A percentile compares a stretch with the other conserved stretches of the same genome.
Evolutionary conservation across 2,888 invertebrate genomes (phyloP).

Genomic region (Azorinus chamasolen): DNA sequence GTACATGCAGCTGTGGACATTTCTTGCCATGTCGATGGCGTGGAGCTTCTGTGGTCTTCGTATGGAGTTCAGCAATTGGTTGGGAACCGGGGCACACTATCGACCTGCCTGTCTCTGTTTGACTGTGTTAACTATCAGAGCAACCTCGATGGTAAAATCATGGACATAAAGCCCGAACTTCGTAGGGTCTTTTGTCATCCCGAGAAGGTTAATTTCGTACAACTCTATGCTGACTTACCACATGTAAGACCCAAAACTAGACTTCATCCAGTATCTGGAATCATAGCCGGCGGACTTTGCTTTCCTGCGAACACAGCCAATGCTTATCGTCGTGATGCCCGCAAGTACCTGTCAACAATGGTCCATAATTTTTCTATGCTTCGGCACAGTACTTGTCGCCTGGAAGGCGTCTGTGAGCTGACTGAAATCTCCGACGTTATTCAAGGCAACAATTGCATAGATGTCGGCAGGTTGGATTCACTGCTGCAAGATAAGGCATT

Average conservation of each 20-base stretch:
- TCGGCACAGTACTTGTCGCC: constrained; percentile 23
- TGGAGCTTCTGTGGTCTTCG: constrained; percentile 36
- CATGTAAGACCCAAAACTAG: constrained; percentile 29
- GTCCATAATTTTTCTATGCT: constrained; percentile 17
- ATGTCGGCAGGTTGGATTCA: constrained; percentile 1
- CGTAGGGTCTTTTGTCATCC: background rate
- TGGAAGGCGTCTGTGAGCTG: constrained; percentile 19
- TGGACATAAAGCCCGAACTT: constrained; percentile 23
- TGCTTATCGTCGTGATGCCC: constrained; percentile 29
- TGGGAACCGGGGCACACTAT: constrained; percentile 25
- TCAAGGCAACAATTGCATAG: constrained; percentile 13
- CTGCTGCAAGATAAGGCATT: constrained; percentile 18
- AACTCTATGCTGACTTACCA: constrained; percentile 45
- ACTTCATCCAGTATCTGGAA: constrained; percentile 44
- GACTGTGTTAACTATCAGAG: constrained; percentile 35
- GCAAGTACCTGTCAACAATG: constrained; percentile 23
- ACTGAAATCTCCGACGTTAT: constrained; percentile 8
- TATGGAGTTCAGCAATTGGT: constrained; percentile 23
- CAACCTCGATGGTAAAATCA: constrained; percentile 38
- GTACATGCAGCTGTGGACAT: constrained; percentile 31
- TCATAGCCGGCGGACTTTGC: constrained; percentile 24
- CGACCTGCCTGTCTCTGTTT: constrained; percentile 31
- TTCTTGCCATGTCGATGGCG: constrained; percentile 2
- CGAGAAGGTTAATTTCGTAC: constrained; percentile 33
- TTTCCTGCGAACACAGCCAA: constrained; percentile 18